phyloP scores from a whole-genome alignment of 2,113 vertebrate genomes.

The Malurus cyaneus region DNA sequence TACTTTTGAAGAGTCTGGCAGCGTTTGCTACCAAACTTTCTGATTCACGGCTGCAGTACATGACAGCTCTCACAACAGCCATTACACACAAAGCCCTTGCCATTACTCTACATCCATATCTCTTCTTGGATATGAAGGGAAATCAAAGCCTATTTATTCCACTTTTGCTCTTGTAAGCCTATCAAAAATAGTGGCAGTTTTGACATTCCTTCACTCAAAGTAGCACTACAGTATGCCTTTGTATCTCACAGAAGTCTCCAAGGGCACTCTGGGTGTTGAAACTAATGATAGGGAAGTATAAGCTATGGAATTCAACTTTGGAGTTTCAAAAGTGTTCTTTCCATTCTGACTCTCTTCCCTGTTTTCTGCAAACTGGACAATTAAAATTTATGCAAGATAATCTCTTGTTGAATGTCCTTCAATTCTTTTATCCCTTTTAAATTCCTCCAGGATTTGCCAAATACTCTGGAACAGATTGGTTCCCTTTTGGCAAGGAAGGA shows the following conservation, averaged over 20 bases:
- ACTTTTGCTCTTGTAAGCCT: slow-evolving; percentile 11
- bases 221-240: not conserved
- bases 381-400: not conserved
- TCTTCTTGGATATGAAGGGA: slow-evolving; percentile 26
- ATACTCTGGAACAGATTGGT: not conserved
- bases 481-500: not conserved
- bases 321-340: not conserved
- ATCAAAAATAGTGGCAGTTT: slow-evolving; percentile 41
- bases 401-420: not conserved
- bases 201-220: slow-evolving; percentile 35
- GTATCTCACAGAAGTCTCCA: slow-evolving; percentile 18
- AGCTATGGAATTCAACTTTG: not conserved
- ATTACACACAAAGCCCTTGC: slow-evolving; percentile 3
- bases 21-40: not conserved
- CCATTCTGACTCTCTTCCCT: not conserved
- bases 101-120: not conserved
- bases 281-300: not conserved
- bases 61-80: slow-evolving; percentile 18
- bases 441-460: not conserved
- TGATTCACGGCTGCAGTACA: not conserved
- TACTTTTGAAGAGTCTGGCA: not conserved
- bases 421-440: not conserved
- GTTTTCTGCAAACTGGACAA: not conserved
- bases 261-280: not conserved
- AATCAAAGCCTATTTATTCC: slow-evolving; percentile 40